Conservation (phyloP, 2,113 vertebrate genomes). For the Meles meles region DNA sequence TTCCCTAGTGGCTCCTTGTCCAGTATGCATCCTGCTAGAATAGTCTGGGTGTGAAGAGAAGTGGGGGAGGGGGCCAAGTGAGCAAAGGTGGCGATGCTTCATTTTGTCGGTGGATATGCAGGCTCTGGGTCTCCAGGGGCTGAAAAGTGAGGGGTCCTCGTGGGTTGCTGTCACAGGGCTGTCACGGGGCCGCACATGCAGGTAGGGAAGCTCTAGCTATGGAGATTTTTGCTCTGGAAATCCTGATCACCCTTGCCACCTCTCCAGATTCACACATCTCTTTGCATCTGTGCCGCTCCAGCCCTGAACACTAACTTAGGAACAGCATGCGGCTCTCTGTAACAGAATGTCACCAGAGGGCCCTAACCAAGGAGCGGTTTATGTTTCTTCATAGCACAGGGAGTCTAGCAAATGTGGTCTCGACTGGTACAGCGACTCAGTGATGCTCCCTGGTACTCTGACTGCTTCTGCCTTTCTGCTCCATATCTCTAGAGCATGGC, state of each 20-base stretch:
- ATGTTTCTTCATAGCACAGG: not conserved
- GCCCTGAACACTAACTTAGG: not conserved
- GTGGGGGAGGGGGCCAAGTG: rapidly evolving
- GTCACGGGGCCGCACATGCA: too few species aligned
- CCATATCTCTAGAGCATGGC: rapidly evolving
- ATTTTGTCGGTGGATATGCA: not conserved
- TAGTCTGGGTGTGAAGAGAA: rapidly evolving
- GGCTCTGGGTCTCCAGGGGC: not conserved
- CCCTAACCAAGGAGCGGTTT: not conserved
- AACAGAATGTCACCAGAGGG: not conserved
- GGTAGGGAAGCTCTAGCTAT: not conserved
- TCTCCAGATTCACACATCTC: too few species aligned
- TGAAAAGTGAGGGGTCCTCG: not conserved
- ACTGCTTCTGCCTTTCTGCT: not conserved
- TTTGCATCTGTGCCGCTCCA: not conserved
- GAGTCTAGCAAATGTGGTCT: not conserved
- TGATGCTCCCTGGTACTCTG: not conserved
- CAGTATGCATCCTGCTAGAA: rapidly evolving
- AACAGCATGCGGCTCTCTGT: not conserved
- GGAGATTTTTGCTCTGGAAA: not conserved
- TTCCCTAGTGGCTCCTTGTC: not conserved
- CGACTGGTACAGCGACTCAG: not conserved
- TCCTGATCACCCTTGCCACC: rapidly evolving
- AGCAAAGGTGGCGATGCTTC: not conserved
- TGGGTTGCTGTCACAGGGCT: not conserved